These are phyloP conservation scores for Cylindroiulus punctatus DNA, from an alignment of 2,888 invertebrate genomes.

Conservation along the genomic window DNA sequence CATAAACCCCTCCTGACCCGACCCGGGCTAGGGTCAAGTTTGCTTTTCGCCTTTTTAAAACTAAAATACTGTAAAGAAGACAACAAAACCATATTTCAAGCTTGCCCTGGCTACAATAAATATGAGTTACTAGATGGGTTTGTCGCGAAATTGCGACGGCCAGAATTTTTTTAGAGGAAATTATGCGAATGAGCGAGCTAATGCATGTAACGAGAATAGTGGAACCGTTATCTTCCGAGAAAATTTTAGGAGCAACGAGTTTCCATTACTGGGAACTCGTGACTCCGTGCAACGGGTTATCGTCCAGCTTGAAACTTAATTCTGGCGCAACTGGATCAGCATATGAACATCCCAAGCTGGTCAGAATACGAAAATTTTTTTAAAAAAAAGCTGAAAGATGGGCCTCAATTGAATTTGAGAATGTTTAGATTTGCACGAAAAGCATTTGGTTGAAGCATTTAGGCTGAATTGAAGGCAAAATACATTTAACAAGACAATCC, in stretches of 20 bases:
- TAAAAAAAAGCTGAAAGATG: no score
- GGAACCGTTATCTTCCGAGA: not conserved
- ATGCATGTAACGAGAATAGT: constrained; percentile 6
- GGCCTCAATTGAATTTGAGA: no score
- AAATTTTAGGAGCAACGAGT: not conserved
- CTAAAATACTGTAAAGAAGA: not conserved
- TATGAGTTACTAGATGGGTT: constrained; percentile 2
- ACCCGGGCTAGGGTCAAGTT: not conserved
- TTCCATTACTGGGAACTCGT: not conserved
- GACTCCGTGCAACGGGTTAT: no score
- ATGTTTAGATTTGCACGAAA: no score
- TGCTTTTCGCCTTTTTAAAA: not conserved
- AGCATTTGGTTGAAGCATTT: no score
- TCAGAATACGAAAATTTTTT: no score
- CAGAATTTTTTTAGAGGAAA: not conserved
- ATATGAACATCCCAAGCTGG: no score
- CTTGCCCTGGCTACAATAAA: constrained; percentile 1
- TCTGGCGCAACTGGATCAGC: no score
- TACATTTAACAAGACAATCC: no score
- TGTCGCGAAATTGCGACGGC: not conserved
- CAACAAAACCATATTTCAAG: not conserved
- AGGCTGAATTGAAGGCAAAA: no score
- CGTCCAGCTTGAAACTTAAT: no score
- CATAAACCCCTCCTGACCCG: not conserved
- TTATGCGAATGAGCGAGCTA: not conserved